These are phyloP conservation scores for Cryptus viduatorius DNA, from an alignment of 2,888 invertebrate genomes.

Conservation along the genomic window DNA sequence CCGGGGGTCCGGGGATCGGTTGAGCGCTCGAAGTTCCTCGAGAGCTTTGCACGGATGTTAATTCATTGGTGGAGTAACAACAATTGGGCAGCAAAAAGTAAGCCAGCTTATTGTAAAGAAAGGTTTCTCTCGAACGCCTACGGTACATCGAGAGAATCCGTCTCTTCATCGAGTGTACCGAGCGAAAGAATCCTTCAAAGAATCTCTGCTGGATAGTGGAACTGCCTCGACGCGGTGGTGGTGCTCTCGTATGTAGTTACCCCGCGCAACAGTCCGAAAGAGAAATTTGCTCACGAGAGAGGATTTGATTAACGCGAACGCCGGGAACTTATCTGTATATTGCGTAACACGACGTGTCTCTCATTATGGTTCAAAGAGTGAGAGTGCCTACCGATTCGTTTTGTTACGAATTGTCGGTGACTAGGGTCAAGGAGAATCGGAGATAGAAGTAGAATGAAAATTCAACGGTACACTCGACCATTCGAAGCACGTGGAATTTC, in stretches of 20 bases:
- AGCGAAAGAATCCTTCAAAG: not conserved
- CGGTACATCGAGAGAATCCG: conserved; percentile 47
- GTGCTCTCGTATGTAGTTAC: too few species aligned
- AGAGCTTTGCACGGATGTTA: conserved; percentile 39
- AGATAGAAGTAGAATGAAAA: conserved; percentile 25
- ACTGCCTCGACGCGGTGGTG: not conserved
- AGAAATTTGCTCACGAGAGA: conserved; percentile 50
- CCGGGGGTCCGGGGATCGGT: conserved; percentile 33
- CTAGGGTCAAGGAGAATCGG: too few species aligned
- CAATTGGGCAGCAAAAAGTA: conserved; percentile 2
- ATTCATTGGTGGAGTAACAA: conserved; percentile 21
- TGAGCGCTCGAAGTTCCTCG: conserved; percentile 12
- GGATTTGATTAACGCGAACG: conserved; percentile 45
- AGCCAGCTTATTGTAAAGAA: conserved; percentile 46
- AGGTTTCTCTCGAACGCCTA: conserved; percentile 57
- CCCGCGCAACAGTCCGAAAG: conserved; percentile 31
- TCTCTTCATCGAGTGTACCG: not conserved
- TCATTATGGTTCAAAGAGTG: conserved; percentile 35
- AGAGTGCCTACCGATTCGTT: not conserved
- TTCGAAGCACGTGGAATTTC: too few species aligned
- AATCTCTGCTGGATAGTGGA: not conserved
- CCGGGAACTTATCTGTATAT: conserved; percentile 63
- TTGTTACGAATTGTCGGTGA: too few species aligned
- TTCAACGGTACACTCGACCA: too few species aligned
- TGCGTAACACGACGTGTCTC: conserved; percentile 35